Evolutionary conservation across 2,888 invertebrate genomes (phyloP).

Genomic region (Callyntrura sp.): DNA sequence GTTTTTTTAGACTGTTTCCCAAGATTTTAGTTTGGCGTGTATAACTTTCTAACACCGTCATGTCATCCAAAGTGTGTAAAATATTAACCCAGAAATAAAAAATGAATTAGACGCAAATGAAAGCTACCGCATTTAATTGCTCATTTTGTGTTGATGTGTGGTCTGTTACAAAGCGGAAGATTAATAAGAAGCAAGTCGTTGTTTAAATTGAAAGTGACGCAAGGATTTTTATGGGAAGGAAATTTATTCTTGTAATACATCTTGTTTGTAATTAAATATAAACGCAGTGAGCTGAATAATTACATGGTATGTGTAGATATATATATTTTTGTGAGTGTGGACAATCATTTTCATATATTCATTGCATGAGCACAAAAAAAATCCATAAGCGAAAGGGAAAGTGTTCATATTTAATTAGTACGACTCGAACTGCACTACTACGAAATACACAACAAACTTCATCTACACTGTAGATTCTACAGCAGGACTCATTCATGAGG

Average conservation of each 20-base stretch:
- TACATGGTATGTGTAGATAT: constrained; percentile 34
- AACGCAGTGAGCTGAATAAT: constrained; percentile 59
- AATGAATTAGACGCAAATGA: background rate
- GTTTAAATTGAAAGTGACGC: background rate
- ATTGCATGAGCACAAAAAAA: constrained; percentile 8
- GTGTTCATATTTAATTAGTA: constrained; percentile 52
- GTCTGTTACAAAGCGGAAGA: background rate
- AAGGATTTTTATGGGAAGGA: background rate
- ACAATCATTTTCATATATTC: background rate
- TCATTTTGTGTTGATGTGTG: background rate
- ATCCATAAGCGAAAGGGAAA: constrained; percentile 52
- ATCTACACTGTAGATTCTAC: no score
- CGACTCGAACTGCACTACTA: constrained; percentile 1
- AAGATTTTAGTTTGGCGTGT: no score
- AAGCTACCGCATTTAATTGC: constrained; percentile 25
- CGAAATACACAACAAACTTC: background rate
- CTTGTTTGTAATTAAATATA: background rate
- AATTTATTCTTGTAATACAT: background rate
- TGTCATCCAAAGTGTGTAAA: no score
- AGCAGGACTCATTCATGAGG: background rate
- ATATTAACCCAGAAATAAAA: background rate
- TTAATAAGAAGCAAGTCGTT: constrained; percentile 3
- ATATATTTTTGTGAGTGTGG: background rate
- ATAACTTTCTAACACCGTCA: background rate
- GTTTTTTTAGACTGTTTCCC: no score